phyloP scores from a whole-genome alignment of 2,797 vertebrate species.

The Neopelma chrysocephalum region DNA sequence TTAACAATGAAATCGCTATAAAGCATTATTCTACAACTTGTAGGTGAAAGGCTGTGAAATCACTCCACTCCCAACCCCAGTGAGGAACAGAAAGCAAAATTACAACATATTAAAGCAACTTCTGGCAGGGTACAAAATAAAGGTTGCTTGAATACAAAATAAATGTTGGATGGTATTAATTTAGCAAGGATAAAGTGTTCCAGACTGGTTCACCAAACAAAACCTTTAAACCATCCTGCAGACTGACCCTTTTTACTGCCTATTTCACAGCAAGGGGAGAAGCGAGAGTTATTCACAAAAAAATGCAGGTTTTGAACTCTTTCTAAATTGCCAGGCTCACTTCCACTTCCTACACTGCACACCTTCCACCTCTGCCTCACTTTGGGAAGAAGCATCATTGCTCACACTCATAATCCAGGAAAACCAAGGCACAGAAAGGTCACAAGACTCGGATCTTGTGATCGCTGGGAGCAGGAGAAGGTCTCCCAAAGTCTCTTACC shows the following conservation, averaged over 20 bases:
- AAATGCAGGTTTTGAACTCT: not conserved
- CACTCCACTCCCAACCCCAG: not conserved
- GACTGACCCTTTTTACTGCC: not conserved
- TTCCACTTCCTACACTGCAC: accelerated
- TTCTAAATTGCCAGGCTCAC: not conserved
- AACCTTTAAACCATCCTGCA: not conserved
- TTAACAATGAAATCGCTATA: not conserved
- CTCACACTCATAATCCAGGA: not conserved
- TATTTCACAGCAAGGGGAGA: accelerated
- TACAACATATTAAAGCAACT: not conserved
- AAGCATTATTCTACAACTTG: not conserved
- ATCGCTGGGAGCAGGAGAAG: not conserved
- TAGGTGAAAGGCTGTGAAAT: not conserved
- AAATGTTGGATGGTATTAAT: not conserved
- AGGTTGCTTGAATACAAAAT: not conserved
- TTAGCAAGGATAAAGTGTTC: not conserved
- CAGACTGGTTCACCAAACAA: not conserved
- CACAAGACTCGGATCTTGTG: not conserved
- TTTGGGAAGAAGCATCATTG: not conserved
- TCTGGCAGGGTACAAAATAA: not conserved
- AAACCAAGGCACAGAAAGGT: not conserved
- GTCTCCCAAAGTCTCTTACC: not conserved
- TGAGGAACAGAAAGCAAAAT: not conserved
- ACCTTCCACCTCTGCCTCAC: not conserved
- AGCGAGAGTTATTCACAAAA: not conserved